These are phyloP conservation scores for Cossypha niveicapilla DNA, from an alignment of 2,797 vertebrate genomes.

Conservation along the genomic window DNA sequence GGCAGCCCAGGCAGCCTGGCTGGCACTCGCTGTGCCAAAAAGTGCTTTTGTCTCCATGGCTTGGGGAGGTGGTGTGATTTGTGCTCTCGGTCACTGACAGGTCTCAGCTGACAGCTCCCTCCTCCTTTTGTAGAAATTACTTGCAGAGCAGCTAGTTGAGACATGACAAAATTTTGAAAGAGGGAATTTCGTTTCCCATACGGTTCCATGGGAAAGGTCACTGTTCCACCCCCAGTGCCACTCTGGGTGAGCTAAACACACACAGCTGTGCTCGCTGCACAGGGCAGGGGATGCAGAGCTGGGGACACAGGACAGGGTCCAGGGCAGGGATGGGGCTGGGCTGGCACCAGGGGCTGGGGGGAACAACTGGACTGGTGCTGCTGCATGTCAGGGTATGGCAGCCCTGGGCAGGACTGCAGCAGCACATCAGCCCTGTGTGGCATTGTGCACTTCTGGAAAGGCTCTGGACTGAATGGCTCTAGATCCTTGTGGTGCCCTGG, in stretches of 20 bases:
- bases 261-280: not conserved
- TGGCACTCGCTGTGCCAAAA: not conserved
- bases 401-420: not conserved
- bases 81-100: slow-evolving; percentile 58
- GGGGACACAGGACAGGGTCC: too few species aligned
- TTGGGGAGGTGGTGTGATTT: slow-evolving; percentile 30
- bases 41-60: slow-evolving; percentile 1
- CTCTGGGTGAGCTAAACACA: slow-evolving; percentile 12
- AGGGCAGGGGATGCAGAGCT: not conserved
- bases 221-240: not conserved
- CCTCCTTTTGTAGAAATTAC: slow-evolving; percentile 51
- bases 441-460: not conserved
- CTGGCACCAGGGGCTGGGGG: not conserved
- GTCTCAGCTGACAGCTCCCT: slow-evolving; percentile 62
- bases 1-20: not conserved
- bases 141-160: slow-evolving; percentile 66
- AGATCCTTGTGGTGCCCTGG: not conserved
- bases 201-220: slow-evolving; percentile 46
- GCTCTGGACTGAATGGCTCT: not conserved
- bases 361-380: not conserved
- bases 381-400: not conserved
- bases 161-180: slow-evolving; percentile 70
- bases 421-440: not conserved
- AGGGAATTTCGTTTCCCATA: slow-evolving; percentile 25
- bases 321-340: not conserved